phyloP scores from a whole-genome alignment of 2,797 vertebrate genomes.

The Rhyacichthys aspro region DNA sequence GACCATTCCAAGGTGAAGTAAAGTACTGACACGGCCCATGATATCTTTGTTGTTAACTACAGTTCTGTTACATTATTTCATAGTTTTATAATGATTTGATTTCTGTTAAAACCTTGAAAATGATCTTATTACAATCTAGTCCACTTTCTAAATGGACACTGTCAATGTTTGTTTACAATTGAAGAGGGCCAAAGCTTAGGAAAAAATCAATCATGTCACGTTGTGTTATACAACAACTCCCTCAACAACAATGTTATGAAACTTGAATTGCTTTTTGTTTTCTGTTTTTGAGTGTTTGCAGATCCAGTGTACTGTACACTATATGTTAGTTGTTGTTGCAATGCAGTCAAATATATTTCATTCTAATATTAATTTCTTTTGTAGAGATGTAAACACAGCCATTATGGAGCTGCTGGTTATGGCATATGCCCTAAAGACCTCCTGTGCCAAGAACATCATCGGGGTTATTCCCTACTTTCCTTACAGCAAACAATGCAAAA shows the following conservation, averaged over 20 bases:
- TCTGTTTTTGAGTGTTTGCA: constrained; percentile 3
- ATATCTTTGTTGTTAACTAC: no score
- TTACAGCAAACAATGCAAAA: constrained; percentile 99
- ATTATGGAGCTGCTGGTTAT: constrained; percentile 98
- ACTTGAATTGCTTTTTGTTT: not conserved
- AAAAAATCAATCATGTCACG: not conserved
- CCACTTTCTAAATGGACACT: no score
- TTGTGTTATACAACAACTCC: not conserved
- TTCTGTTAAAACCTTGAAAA: not conserved
- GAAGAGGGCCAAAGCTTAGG: not conserved
- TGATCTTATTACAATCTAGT: not conserved
- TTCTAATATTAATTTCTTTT: not conserved
- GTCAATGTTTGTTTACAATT: no score
- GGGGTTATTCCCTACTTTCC: constrained; percentile 99
- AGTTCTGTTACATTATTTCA: no score
- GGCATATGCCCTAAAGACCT: constrained; percentile 94
- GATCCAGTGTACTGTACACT: constrained; percentile 3
- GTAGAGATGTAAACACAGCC: constrained; percentile 96
- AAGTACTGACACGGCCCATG: no score
- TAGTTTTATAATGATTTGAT: not conserved
- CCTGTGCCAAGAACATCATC: constrained; percentile 96
- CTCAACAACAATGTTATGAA: no score
- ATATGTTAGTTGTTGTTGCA: no score
- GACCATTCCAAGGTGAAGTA: constrained; percentile 92
- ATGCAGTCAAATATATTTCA: not conserved